Evolutionary conservation across 2,797 vertebrate genomes (phyloP).

Genomic region (Decapterus maruadsi): DNA sequence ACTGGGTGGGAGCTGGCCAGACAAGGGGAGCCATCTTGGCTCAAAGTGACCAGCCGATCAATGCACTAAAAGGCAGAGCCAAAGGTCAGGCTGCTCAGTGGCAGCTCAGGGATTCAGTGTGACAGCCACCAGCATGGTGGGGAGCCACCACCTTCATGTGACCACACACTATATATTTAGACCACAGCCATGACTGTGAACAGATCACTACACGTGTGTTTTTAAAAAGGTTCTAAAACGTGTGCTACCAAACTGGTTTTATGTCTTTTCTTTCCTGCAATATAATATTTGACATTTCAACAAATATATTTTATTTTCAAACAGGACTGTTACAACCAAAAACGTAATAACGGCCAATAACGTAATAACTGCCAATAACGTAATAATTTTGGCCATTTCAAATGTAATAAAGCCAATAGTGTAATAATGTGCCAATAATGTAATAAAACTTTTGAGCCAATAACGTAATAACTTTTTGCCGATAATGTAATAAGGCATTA

Average conservation of each 20-base stretch:
- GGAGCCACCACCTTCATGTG: conserved; percentile 37
- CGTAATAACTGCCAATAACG: no score
- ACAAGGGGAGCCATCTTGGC: conserved; percentile 66
- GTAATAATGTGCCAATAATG: no score
- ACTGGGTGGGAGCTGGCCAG: conserved; percentile 35
- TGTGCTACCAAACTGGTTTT: not conserved
- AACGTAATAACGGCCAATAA: no score
- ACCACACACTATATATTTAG: conserved; percentile 38
- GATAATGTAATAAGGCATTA: no score
- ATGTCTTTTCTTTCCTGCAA: not conserved
- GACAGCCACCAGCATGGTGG: conserved; percentile 58
- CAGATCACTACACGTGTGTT: not conserved
- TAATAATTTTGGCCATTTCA: no score
- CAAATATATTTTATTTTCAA: not conserved
- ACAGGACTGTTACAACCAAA: no score
- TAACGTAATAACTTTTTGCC: no score
- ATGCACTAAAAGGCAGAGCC: conserved; percentile 80
- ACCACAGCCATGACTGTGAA: conserved; percentile 6
- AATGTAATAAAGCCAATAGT: no score
- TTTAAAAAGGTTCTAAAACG: not conserved
- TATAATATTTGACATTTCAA: not conserved
- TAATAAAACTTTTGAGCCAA: no score
- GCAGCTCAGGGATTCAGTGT: conserved; percentile 73
- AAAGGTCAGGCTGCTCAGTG: conserved; percentile 80
- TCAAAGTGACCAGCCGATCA: conserved; percentile 80